phyloP scores from a whole-genome alignment of 2,113 vertebrate genomes.

The Pygoscelis antarcticus region DNA sequence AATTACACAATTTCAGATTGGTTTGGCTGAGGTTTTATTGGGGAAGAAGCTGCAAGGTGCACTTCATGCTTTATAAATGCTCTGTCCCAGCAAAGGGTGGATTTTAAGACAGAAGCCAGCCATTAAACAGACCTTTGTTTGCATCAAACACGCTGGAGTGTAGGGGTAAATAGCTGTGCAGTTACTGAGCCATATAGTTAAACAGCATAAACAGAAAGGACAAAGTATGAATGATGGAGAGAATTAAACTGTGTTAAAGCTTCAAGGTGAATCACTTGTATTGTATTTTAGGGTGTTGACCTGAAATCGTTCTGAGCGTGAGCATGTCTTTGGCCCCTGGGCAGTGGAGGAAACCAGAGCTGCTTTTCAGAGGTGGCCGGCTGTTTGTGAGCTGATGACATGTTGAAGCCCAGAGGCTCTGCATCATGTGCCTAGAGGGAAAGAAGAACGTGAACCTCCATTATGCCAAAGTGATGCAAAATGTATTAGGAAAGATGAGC shows the following conservation, averaged over 20 bases:
- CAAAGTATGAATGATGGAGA: neutral
- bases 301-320: neutral
- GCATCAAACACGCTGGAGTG: neutral
- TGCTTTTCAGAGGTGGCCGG: neutral
- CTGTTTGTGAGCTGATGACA: neutral
- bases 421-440: neutral
- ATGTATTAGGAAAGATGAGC: neutral
- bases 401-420: neutral
- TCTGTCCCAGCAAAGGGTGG: neutral
- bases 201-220: neutral
- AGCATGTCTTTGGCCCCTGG: neutral
- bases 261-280: neutral
- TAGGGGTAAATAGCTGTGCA: neutral
- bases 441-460: neutral
- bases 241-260: neutral
- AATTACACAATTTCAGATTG: neutral
- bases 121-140: neutral
- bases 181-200: neutral
- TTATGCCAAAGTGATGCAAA: neutral
- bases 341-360: neutral
- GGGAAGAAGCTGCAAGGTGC: neutral
- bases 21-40: neutral
- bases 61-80: neutral
- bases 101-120: neutral
- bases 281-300: neutral